These are phyloP conservation scores for Columba janthina DNA, from an alignment of 2,113 vertebrate genomes.

Conservation along the genomic window DNA sequence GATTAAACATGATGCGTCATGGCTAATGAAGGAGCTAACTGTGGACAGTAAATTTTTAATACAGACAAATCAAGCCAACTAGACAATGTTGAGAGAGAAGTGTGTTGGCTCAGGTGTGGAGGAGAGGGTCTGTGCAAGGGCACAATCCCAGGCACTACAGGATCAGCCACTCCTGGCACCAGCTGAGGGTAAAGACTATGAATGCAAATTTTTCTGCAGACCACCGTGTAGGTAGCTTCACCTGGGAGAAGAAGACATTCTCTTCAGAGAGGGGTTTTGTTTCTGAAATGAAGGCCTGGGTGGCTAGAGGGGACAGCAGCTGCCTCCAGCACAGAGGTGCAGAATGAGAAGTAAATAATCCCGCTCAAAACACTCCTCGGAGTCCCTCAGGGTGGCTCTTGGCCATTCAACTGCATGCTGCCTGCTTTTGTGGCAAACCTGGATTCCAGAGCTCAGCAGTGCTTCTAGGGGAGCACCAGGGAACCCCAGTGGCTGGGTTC, in stretches of 20 bases:
- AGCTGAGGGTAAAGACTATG: neutral
- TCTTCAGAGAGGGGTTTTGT: neutral
- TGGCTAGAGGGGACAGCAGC: neutral
- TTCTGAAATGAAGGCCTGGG: neutral
- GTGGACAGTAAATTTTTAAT: neutral
- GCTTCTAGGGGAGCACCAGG: neutral
- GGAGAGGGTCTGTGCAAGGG: neutral
- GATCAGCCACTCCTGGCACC: neutral
- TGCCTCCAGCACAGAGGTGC: accelerated
- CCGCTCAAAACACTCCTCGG: neutral
- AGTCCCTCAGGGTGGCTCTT: accelerated
- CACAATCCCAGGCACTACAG: accelerated
- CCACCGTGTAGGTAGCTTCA: neutral
- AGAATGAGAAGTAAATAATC: neutral
- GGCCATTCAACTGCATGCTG: neutral
- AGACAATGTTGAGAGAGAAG: neutral
- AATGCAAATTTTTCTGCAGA: neutral
- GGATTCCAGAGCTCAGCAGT: neutral
- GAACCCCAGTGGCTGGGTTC: accelerated
- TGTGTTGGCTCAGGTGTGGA: neutral
- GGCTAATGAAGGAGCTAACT: neutral
- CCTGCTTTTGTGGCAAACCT: neutral
- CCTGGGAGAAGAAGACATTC: neutral
- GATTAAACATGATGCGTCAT: slow-evolving; percentile 10
- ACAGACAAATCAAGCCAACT: neutral